Conservation (phyloP, 2,888 invertebrate species). For the Rhingia campestris region DNA sequence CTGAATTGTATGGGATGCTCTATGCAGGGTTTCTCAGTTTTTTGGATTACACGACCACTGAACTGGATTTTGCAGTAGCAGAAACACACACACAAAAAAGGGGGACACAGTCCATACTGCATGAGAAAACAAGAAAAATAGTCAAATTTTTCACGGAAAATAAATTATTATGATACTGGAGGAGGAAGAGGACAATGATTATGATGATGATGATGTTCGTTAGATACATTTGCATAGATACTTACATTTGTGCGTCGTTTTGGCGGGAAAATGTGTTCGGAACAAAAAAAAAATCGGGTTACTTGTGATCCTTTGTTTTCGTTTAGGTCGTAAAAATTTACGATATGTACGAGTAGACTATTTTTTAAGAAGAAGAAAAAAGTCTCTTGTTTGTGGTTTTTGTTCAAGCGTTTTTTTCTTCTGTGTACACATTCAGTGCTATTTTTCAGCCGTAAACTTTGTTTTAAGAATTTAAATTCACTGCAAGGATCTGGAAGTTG, state of each 20-base stretch:
- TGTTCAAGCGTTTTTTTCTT: too few relatives aligned
- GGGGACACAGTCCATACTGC: slow-evolving; percentile 20
- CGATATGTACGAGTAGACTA: background rate
- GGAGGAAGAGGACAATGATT: slow-evolving; percentile 16
- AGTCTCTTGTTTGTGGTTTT: background rate
- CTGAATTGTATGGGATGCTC: background rate
- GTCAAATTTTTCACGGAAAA: slow-evolving; percentile 69
- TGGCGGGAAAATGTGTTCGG: slow-evolving; percentile 8
- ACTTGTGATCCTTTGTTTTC: slow-evolving; percentile 18
- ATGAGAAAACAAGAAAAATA: slow-evolving; percentile 64
- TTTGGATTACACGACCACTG: slow-evolving; percentile 34
- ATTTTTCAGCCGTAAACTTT: too few relatives aligned
- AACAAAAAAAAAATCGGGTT: slow-evolving; percentile 7
- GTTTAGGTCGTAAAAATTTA: slow-evolving; percentile 37
- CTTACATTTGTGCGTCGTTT: slow-evolving; percentile 47
- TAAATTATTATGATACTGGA: slow-evolving; percentile 64
- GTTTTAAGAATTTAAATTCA: too few relatives aligned
- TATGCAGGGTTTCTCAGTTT: background rate
- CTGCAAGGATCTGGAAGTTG: too few relatives aligned
- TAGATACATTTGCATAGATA: slow-evolving; percentile 66
- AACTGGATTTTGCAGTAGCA: slow-evolving; percentile 7
- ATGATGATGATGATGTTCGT: slow-evolving; percentile 39
- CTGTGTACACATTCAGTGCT: too few relatives aligned
- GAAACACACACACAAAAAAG: background rate
- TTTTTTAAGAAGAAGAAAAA: background rate